Evolutionary conservation across 1,140 invertebrate genomes (phyloP).

Genomic region (Xylocopa sonorina): DNA sequence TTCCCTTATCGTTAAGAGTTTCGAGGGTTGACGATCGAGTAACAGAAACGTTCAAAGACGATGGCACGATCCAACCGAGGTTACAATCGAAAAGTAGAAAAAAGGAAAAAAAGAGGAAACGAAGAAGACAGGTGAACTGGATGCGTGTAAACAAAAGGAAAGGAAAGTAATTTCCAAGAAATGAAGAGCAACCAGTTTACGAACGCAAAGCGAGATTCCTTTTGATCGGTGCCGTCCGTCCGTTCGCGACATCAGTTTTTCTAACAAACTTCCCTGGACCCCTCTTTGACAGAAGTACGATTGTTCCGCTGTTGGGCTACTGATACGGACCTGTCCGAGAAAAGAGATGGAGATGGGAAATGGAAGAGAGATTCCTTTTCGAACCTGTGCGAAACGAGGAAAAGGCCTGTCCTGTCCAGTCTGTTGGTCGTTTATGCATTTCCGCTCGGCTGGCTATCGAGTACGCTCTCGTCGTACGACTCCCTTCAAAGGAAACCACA

Average conservation of each 20-base stretch:
- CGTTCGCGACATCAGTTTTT: slow-evolving; percentile 43
- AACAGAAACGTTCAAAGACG: too few relatives aligned
- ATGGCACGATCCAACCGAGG: too few relatives aligned
- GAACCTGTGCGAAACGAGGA: slow-evolving; percentile 20
- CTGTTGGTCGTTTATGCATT: slow-evolving; percentile 75
- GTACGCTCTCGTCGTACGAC: slow-evolving; percentile 61
- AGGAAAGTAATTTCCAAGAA: slow-evolving; percentile 45
- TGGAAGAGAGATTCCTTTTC: slow-evolving; percentile 5
- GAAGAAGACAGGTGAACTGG: neutral
- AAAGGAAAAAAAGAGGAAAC: neutral
- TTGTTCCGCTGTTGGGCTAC: slow-evolving; percentile 11
- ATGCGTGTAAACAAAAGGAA: neutral
- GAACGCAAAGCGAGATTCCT: slow-evolving; percentile 36
- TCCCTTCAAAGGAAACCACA: slow-evolving; percentile 80
- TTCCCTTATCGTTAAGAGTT: too few relatives aligned
- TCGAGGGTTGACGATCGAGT: too few relatives aligned
- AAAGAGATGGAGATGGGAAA: too few relatives aligned
- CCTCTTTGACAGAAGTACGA: slow-evolving; percentile 48
- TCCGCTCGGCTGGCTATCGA: slow-evolving; percentile 76
- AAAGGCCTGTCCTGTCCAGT: slow-evolving; percentile 50
- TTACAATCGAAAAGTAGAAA: too few relatives aligned
- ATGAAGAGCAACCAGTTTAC: slow-evolving; percentile 41
- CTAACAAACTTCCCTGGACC: slow-evolving; percentile 12
- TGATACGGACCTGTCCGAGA: slow-evolving; percentile 20
- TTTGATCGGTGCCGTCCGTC: slow-evolving; percentile 54